Percentiles rank a stretch among this genome's conserved stretches.
Conservation (phyloP, 2,113 vertebrate genomes). For the crab-eating macaque (Macaca fascicularis) region T2T-MFA8v1.1 NC_088377.1:178910001-178910500, state of each 20-base stretch:
- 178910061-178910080: neutral
- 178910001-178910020: neutral
- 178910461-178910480: neutral
- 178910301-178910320: neutral
- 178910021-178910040: neutral
- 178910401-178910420: neutral
- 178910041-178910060: neutral
- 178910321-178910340: neutral
- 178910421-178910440: neutral
- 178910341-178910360: neutral
- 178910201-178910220: neutral
- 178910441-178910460: neutral
- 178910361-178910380: neutral
- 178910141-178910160: fast-evolving
- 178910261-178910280: neutral
- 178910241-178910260: neutral
- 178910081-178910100: neutral
- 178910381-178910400: neutral
- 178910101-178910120: neutral
- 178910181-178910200: neutral
- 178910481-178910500: neutral
- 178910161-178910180: neutral
- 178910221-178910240: neutral
- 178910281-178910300: neutral
- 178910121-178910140: neutral